Percentiles rank a stretch among this genome's conserved stretches.
Conservation (phyloP, 2,888 invertebrate genomes). For the Ochropleura plecta region DNA sequence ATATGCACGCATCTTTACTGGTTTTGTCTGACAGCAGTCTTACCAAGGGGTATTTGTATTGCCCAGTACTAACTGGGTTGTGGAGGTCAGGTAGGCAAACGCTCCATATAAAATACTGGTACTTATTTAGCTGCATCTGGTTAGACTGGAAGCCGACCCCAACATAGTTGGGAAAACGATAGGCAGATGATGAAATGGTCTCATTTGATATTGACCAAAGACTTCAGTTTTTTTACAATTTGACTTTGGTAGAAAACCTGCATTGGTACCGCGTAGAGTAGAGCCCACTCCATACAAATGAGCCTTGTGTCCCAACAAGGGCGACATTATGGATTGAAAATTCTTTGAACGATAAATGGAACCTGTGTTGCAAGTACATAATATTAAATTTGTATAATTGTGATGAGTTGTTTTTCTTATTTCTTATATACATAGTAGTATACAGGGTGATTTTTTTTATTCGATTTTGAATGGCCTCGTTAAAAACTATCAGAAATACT, state of each 20-base stretch:
- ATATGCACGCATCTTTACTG: no score
- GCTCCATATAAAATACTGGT: background rate
- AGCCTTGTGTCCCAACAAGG: background rate
- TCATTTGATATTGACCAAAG: no score
- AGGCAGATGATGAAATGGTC: background rate
- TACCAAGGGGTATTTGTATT: background rate
- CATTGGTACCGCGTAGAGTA: no score
- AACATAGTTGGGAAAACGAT: background rate
- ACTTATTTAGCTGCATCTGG: background rate
- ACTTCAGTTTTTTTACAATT: no score
- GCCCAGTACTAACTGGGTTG: background rate
- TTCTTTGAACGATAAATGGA: background rate
- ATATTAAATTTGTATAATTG: conserved; percentile 21
- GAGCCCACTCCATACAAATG: background rate
- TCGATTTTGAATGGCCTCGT: background rate
- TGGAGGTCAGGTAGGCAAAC: background rate
- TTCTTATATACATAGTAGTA: conserved; percentile 10
- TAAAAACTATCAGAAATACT: background rate
- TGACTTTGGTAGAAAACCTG: no score
- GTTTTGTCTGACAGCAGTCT: background rate
- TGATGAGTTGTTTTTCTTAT: conserved; percentile 29
- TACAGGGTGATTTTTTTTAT: background rate
- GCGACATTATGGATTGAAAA: background rate
- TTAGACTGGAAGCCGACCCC: background rate
- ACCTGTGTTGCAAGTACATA: conserved; percentile 23